These are phyloP conservation scores for Pseudomyrmex pallidus DNA, from an alignment of 1,140 invertebrate genomes.

Conservation along the genomic window DNA sequence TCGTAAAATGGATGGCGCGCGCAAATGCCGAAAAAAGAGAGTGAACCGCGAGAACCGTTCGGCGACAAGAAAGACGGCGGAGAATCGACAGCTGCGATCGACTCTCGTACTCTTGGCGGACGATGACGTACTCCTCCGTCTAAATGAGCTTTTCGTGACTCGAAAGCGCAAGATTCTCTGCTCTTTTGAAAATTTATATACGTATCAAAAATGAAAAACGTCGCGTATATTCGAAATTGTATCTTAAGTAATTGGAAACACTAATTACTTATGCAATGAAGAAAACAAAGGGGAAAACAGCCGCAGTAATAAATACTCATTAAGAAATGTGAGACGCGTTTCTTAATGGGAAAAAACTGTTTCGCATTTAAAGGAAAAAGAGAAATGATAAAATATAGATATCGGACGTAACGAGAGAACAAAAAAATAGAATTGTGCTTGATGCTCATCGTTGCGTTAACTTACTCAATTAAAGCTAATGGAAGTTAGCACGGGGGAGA, in stretches of 20 bases:
- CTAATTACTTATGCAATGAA: conserved; percentile 10
- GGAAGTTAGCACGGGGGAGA: conserved; percentile 38
- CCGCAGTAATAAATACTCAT: not conserved
- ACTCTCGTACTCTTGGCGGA: not conserved
- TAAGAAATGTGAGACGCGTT: not conserved
- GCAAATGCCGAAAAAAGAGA: not conserved
- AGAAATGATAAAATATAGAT: not conserved
- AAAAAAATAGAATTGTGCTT: conserved; percentile 12
- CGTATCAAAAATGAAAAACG: not conserved
- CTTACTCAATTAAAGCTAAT: conserved; percentile 69
- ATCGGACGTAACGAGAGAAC: not conserved
- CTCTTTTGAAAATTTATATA: not conserved
- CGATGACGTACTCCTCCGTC: conserved; percentile 29
- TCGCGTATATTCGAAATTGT: not conserved
- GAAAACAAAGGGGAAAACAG: not conserved
- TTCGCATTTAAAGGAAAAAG: not conserved
- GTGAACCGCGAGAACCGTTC: not conserved
- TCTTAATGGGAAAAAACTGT: not conserved
- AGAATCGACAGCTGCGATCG: conserved; percentile 41
- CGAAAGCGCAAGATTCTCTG: not conserved
- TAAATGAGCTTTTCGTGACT: conserved; percentile 28
- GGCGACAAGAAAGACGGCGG: not conserved
- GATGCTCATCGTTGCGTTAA: conserved; percentile 36
- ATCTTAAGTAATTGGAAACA: not conserved
- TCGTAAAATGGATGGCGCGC: conserved; percentile 34